These are phyloP conservation scores for Empis stercorea DNA, from an alignment of 2,888 invertebrate genomes.

Conservation along the genomic window DNA sequence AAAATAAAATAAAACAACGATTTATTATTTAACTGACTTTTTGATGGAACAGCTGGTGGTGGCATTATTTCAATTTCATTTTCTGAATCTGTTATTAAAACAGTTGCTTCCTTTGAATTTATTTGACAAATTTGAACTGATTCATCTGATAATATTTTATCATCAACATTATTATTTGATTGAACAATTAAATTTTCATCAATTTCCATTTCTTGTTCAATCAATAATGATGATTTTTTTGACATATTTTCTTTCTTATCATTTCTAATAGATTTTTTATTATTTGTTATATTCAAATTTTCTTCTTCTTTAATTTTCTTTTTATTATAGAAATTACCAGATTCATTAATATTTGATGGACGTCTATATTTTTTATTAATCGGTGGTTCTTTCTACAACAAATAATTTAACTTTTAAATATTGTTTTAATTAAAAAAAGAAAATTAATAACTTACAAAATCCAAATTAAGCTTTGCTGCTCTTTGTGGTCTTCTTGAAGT, in stretches of 20 bases:
- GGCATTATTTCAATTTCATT: conserved; percentile 12
- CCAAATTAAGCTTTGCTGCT: neutral
- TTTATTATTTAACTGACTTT: neutral
- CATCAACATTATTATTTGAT: neutral
- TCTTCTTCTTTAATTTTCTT: conserved; percentile 24
- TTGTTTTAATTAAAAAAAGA: neutral
- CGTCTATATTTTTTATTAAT: conserved; percentile 23
- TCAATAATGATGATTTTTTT: neutral
- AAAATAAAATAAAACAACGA: neutral
- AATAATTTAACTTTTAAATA: neutral
- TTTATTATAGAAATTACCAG: neutral
- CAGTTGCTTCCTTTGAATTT: neutral
- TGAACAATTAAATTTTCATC: neutral
- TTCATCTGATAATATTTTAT: neutral
- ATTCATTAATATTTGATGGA: conserved; percentile 16
- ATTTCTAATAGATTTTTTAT: conserved; percentile 1
- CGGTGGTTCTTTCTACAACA: conserved; percentile 20
- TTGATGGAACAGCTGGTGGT: conserved; percentile 10
- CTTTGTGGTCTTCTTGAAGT: neutral
- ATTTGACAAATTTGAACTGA: too few relatives aligned
- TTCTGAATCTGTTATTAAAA: conserved; percentile 7
- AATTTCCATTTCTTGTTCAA: neutral
- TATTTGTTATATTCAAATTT: conserved; percentile 25
- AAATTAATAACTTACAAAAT: neutral
- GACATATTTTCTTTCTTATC: conserved; percentile 1